Percentiles rank a stretch among this genome's conserved stretches.
Evolutionary conservation across 1,140 invertebrate species (phyloP).

Genomic region (Pectinophora gossypiella): DNA sequence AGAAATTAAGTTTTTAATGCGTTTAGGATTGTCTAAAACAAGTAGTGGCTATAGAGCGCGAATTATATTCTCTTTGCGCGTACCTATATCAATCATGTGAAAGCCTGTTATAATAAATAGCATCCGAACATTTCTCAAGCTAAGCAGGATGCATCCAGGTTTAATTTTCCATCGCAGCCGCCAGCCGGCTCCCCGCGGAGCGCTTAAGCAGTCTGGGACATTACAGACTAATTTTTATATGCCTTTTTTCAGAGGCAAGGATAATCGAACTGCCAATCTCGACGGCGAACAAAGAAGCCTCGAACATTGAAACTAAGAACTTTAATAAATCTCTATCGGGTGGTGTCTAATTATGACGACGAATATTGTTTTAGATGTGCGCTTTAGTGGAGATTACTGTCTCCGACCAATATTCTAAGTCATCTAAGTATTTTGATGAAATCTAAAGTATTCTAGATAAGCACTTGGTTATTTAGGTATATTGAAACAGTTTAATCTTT

Average conservation of each 20-base stretch:
- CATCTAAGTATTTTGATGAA: too few relatives aligned
- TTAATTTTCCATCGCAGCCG: slow-evolving; percentile 4
- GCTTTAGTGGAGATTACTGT: too few relatives aligned
- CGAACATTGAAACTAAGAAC: slow-evolving; percentile 37
- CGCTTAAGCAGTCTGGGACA: slow-evolving; percentile 65
- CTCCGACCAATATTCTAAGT: too few relatives aligned
- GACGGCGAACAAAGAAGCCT: slow-evolving; percentile 48
- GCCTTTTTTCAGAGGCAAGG: slow-evolving; percentile 54
- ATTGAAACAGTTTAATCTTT: too few relatives aligned
- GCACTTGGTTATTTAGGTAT: too few relatives aligned
- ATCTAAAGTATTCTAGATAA: too few relatives aligned
- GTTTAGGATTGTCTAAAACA: too few relatives aligned
- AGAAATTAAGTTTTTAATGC: too few relatives aligned
- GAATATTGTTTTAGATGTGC: not conserved
- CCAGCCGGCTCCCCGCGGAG: slow-evolving; percentile 51
- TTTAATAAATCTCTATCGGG: slow-evolving; percentile 35
- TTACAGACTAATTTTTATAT: slow-evolving; percentile 66
- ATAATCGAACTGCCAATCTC: slow-evolving; percentile 72
- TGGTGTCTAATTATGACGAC: not conserved
- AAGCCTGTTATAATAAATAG: too few relatives aligned
- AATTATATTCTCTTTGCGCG: too few relatives aligned
- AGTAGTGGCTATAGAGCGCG: too few relatives aligned
- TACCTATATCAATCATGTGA: too few relatives aligned
- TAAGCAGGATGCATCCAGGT: not conserved
- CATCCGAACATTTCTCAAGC: slow-evolving; percentile 1